Conservation (phyloP, 2,113 vertebrate species). For the Terrapene triunguis region DNA sequence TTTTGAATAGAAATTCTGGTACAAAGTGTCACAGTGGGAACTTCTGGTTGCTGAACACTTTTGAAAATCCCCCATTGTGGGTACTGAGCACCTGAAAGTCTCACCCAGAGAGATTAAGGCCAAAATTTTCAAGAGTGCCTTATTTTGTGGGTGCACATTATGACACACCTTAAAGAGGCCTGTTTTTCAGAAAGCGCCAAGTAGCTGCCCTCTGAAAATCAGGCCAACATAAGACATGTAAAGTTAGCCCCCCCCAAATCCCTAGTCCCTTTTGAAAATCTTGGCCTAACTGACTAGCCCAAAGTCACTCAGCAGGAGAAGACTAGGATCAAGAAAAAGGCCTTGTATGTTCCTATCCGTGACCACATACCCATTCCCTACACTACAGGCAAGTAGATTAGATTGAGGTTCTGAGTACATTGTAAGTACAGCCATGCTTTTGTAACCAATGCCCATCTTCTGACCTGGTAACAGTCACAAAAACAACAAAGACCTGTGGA, state of each 20-base stretch:
- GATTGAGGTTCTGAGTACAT: neutral
- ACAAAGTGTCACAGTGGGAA: neutral
- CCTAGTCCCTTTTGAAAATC: neutral
- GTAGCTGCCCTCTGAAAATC: neutral
- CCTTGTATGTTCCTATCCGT: neutral
- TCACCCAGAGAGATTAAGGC: neutral
- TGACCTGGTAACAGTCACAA: neutral
- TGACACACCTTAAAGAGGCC: neutral
- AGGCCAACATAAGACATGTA: neutral
- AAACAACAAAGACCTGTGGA: neutral
- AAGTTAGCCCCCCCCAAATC: neutral
- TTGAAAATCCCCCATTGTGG: rapidly evolving
- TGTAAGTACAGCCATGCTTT: neutral
- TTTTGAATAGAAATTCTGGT: neutral
- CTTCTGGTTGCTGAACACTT: neutral
- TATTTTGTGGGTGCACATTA: neutral
- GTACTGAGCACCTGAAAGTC: neutral
- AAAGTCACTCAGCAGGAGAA: neutral
- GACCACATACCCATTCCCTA: conserved; percentile 16
- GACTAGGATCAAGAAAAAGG: neutral
- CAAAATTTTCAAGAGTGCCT: neutral
- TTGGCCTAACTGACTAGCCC: neutral
- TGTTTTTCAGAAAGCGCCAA: neutral
- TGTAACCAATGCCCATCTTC: neutral
- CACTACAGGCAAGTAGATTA: neutral